A percentile compares a stretch with the other conserved stretches of the same genome.
Conservation (phyloP, 2,797 vertebrate genomes). For the Vultur gryphus region DNA sequence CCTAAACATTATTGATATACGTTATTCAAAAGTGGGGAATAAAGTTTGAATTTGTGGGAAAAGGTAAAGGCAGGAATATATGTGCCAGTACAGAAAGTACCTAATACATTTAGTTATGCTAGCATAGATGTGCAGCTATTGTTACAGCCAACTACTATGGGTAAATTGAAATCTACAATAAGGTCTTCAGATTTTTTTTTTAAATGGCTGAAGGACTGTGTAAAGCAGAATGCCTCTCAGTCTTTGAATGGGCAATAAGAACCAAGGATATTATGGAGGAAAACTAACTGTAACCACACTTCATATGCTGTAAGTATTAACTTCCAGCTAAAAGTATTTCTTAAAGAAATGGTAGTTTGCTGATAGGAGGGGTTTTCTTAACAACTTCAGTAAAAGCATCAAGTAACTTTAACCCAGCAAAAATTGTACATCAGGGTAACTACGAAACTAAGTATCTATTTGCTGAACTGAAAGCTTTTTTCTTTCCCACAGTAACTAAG, state of each 20-base stretch:
- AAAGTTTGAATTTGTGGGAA: background rate
- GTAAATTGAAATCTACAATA: background rate
- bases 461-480: background rate
- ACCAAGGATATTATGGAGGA: background rate
- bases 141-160: background rate
- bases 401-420: background rate
- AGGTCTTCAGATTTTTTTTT: background rate
- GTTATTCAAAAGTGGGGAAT: background rate
- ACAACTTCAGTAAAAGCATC: background rate
- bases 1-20: background rate
- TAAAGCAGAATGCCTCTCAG: background rate
- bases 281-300: background rate
- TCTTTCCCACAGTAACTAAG: background rate
- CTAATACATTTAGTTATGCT: background rate
- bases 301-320: background rate
- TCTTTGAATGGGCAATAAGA: background rate
- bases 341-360: background rate
- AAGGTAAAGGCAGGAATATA: background rate
- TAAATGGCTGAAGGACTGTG: background rate
- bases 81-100: background rate
- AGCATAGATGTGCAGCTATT: background rate
- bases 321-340: background rate
- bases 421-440: rapidly evolving
- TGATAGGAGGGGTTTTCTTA: background rate
- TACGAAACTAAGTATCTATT: background rate